Percentiles rank a stretch among this genome's conserved stretches.
phyloP scores from a whole-genome alignment of 2,113 vertebrate species.

The Bagarius yarrelli region DNA sequence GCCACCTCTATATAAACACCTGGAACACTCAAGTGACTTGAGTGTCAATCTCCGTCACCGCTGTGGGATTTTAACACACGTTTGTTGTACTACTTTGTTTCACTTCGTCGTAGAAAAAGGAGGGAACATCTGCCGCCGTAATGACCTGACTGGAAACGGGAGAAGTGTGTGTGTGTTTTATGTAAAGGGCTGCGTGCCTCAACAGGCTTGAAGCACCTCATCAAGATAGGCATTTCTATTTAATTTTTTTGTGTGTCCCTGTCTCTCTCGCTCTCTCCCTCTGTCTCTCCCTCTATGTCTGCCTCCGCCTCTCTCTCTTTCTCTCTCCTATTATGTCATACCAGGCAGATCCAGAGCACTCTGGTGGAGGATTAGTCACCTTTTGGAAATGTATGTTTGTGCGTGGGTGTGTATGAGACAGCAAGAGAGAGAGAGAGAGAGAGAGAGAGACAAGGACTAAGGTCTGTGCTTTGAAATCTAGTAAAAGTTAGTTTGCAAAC shows the following conservation, averaged over 20 bases:
- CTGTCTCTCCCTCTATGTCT: neutral
- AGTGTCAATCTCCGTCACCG: neutral
- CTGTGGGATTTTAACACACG: neutral
- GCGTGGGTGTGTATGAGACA: slow-evolving; percentile 42
- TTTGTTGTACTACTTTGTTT: neutral
- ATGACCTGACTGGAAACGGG: neutral
- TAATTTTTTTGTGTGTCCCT: neutral
- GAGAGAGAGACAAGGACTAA: neutral
- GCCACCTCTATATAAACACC: neutral
- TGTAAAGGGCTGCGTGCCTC: slow-evolving; percentile 11
- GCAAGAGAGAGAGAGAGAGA: neutral
- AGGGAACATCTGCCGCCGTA: neutral
- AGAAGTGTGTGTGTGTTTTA: neutral
- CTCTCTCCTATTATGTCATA: neutral
- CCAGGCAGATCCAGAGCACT: slow-evolving; percentile 3
- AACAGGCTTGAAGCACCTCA: slow-evolving; percentile 36
- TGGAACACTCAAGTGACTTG: neutral
- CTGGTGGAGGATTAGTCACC: slow-evolving; percentile 26
- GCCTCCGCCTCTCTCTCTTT: neutral
- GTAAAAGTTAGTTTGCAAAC: neutral
- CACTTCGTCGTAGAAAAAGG: neutral
- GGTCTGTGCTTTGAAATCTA: neutral
- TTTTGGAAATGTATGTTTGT: slow-evolving; percentile 25
- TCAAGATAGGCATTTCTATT: neutral
- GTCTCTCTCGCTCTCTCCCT: neutral